Percentiles rank a stretch among this genome's conserved stretches.
These are phyloP conservation scores for Piscicola geometra DNA, from an alignment of 2,888 invertebrate genomes.

Conservation along the genomic window DNA sequence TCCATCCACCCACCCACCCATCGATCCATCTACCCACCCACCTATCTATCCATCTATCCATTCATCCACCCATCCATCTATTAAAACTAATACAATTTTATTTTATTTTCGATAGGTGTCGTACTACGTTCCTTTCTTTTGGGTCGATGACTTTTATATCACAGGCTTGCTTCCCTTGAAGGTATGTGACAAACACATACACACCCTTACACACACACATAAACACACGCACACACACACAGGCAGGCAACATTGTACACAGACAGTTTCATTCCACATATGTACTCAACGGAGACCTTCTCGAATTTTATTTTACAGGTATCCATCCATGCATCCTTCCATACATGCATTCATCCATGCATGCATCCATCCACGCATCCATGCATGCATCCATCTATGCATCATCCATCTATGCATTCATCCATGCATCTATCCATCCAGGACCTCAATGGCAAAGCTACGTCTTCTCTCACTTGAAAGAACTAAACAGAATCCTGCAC, in stretches of 20 bases:
- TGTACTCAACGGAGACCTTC: conserved; percentile 49
- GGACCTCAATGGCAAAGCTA: conserved; percentile 48
- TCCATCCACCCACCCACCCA: too few relatives aligned
- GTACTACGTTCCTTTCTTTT: conserved; percentile 66
- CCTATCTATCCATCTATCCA: too few relatives aligned
- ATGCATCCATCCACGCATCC: not conserved
- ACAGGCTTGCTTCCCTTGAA: conserved; percentile 58
- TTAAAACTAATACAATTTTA: conserved; percentile 29
- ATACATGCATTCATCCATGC: not conserved
- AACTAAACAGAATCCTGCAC: conserved; percentile 48
- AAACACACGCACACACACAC: not conserved
- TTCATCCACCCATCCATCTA: too few relatives aligned
- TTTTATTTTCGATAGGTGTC: conserved; percentile 58
- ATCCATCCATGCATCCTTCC: not conserved
- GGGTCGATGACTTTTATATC: conserved; percentile 78
- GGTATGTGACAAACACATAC: not conserved
- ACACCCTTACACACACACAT: not conserved
- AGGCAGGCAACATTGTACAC: conserved; percentile 46
- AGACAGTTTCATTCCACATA: conserved; percentile 50
- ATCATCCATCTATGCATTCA: not conserved
- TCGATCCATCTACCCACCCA: too few relatives aligned
- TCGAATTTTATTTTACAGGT: conserved; percentile 47
- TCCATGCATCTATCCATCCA: conserved; percentile 9
- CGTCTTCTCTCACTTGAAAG: conserved; percentile 52
- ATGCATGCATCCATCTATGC: not conserved